phyloP scores from a whole-genome alignment of 2,888 invertebrate species.

The Electrophaes corylata region DNA sequence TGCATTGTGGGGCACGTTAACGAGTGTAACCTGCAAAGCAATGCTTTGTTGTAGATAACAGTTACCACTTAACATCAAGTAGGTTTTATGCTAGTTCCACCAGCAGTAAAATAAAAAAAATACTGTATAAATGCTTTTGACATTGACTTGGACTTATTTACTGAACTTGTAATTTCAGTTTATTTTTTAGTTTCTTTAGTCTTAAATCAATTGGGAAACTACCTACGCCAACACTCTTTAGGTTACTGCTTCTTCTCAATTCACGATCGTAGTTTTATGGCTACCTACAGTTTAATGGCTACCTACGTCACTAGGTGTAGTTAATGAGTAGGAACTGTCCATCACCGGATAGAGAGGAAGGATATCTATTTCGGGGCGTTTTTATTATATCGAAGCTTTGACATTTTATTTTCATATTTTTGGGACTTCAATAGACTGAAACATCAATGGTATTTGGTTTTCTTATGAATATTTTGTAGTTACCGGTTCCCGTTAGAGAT shows the following conservation, averaged over 20 bases:
- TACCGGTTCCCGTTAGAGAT: not conserved
- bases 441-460: constrained; percentile 32
- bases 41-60: too few relatives aligned
- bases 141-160: too few relatives aligned
- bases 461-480: constrained; percentile 5
- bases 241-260: constrained; percentile 17
- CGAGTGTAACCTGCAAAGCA: too few relatives aligned
- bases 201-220: constrained; percentile 12
- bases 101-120: too few relatives aligned
- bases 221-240: constrained; percentile 19
- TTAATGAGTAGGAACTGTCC: constrained; percentile 79
- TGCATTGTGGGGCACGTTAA: too few relatives aligned
- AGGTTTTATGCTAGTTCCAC: too few relatives aligned
- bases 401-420: constrained; percentile 24
- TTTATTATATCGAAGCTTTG: constrained; percentile 37
- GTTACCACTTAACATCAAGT: too few relatives aligned
- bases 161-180: not conserved
- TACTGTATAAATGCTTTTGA: too few relatives aligned
- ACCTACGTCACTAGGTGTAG: constrained; percentile 42
- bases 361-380: constrained; percentile 68
- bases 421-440: constrained; percentile 19
- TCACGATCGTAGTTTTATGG: constrained; percentile 23
- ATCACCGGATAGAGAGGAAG: constrained; percentile 63
- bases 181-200: not conserved
- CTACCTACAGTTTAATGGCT: constrained; percentile 26